Conservation (phyloP, 2,113 vertebrate genomes). For the Colaptes auratus region DNA sequence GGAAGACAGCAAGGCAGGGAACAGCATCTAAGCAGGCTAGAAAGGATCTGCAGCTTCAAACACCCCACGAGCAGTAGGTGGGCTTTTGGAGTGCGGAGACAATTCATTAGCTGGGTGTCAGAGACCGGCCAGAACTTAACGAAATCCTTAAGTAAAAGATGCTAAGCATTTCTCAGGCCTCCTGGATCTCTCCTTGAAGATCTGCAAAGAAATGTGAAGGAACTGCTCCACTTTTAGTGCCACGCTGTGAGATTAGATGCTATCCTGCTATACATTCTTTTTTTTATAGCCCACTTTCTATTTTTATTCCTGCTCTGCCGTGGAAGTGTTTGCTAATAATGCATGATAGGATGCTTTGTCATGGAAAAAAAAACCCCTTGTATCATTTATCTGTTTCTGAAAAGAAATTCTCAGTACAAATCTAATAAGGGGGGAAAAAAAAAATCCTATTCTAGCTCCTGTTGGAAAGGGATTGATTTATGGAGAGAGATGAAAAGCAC, state of each 20-base stretch:
- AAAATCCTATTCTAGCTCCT: slow-evolving; percentile 53
- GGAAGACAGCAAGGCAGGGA: background rate
- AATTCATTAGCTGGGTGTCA: slow-evolving; percentile 54
- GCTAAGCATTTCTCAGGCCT: slow-evolving; percentile 6
- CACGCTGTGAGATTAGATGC: slow-evolving; percentile 50
- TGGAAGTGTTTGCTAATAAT: slow-evolving; percentile 70
- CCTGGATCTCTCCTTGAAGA: slow-evolving; percentile 48
- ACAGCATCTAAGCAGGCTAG: background rate
- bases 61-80: background rate
- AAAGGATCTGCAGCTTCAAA: slow-evolving; percentile 31
- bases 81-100: slow-evolving; percentile 33
- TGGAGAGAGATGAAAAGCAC: slow-evolving; percentile 69
- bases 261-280: slow-evolving; percentile 49
- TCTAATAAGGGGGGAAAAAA: slow-evolving; percentile 54
- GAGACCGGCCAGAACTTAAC: slow-evolving; percentile 14
- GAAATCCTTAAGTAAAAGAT: slow-evolving; percentile 47
- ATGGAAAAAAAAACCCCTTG: slow-evolving; percentile 52
- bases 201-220: slow-evolving; percentile 26
- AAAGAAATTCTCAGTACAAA: slow-evolving; percentile 70
- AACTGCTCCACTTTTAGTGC: slow-evolving; percentile 44
- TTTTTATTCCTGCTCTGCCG: slow-evolving; percentile 62
- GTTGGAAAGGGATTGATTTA: slow-evolving; percentile 69
- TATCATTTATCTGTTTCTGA: slow-evolving; percentile 69
- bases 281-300: slow-evolving; percentile 70
- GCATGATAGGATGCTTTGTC: slow-evolving; percentile 69